A percentile compares a stretch with the other conserved stretches of the same genome.
These are phyloP conservation scores for Buceros bicornis DNA, from an alignment of 2,797 vertebrate species.

Conservation along the genomic window DNA sequence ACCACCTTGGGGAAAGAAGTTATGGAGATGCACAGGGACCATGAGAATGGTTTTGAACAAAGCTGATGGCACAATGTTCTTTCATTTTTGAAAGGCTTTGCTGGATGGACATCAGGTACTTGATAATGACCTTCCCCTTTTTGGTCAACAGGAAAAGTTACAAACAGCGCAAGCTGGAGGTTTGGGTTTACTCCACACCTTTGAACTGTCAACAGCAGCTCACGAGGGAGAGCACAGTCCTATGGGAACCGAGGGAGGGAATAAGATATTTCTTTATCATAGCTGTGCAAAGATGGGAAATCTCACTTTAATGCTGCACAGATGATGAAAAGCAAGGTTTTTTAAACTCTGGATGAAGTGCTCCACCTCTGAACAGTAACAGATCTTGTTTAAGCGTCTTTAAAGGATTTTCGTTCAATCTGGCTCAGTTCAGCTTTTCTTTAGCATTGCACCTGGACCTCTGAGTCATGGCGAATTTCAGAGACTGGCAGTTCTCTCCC, in stretches of 20 bases:
- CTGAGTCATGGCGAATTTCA: not conserved
- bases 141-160: not conserved
- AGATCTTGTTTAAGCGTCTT: not conserved
- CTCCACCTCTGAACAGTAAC: not conserved
- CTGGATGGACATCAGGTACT: not conserved
- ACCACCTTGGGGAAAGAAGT: not conserved
- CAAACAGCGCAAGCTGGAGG: not conserved
- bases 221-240: not conserved
- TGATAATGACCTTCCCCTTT: not conserved
- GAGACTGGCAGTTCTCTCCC: not conserved
- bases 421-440: not conserved
- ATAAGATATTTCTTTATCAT: not conserved
- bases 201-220: not conserved
- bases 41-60: not conserved
- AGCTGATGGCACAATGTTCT: not conserved
- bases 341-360: not conserved
- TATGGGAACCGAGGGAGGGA: not conserved
- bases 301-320: not conserved
- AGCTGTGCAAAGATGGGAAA: not conserved
- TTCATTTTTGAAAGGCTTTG: not conserved
- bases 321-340: not conserved
- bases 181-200: not conserved
- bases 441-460: not conserved
- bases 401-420: not conserved
- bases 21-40: accelerated